Evolutionary conservation across 2,888 invertebrate species (phyloP), one percentile per base, ranked within the genome.

Genomic region (Flexamia atlantica): DNA sequence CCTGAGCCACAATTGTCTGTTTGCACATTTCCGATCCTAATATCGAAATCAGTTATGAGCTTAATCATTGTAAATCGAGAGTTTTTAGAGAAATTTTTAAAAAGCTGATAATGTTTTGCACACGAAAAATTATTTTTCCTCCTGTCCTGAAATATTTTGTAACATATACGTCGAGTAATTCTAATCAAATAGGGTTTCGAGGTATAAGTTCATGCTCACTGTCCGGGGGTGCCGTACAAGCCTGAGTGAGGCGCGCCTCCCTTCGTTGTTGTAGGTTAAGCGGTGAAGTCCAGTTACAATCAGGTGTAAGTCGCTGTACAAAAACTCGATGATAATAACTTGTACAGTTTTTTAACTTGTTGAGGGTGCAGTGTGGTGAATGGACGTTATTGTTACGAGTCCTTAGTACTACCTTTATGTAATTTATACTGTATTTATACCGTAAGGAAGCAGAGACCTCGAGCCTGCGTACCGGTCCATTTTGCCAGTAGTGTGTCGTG

Each of bases 401-500:
- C 79, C 79, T 79, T 57, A 46, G 46, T 40, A 42, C 42, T 76
- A 79, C 50, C 28, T 32, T 79, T 32, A 53, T 79, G 79, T 79
- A 79, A 79, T 79, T 79, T 79, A 53, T 79, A 79, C 60, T 60
- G 60, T 79, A 79, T 79, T 79, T 79, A 79, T 79, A 79, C 64
- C 64, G 64, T 64, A 57, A 30, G 76, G 79, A 50, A 79, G 79
- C 79, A 57, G 53, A 20, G 7, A n/a, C 53, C 79, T 14, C 57
- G 46, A 57, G 23, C 57, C 50, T 83, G 79, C 64, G 50, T 82
- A 79, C 84, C 84, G 84, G 79, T 84, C 84, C 84, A 84, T 82
- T 84, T 84, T 82, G 82, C 82, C 82, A 82, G 72, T 72, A 53
- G 82, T 57, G 74, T 83, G 82, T 83, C 32, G 82, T 82, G 82